Base-by-base conservation (phyloP, 2,797 vertebrate species). In the Gouania willdenowi region DNA sequence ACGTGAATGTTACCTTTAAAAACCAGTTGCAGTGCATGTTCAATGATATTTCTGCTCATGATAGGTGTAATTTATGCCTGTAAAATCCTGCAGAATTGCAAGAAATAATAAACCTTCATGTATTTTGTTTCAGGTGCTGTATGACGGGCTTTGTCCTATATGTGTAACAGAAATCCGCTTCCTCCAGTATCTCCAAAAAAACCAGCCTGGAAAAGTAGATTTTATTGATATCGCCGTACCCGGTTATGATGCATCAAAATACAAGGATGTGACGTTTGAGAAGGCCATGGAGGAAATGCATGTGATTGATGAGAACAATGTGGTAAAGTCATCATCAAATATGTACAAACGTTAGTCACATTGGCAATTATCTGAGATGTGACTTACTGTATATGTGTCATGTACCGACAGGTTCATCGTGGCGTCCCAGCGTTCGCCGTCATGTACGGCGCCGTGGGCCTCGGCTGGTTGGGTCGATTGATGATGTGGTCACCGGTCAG, bases 281-380 rank as follows among this genome's bases (percentile, higher is more conserved):
- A 81, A 61, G 68, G 83, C 84, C 29, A 84, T 86, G 83, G 74
- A 74, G 12, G 77, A 83, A 63, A 86, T 88, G 84, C 81, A 84
- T 19, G 82, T 82, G 34, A 85, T 87, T 33, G 81, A 88, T 53
- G 59, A 75, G 40, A 67, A 76, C 25, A 55, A 77, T 10, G 3
- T 66, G 81, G 81, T 82, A 41, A 55, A 19, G 0, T 20, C 8
- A 1, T 8, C 1, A 9, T 20, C 3, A 2, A 1, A n/a, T n/a
- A n/a, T n/a, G n/a, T n/a, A n/a, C n/a, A n/a, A 19, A 5, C 19
- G 6, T 1, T 6, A 6, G 4, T 20, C 19, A n/a, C n/a, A n/a
- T n/a, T n/a, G n/a, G 9, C 5, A 22, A 16, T 26, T 5, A 29
- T 8, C 8, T 5, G 2, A n/a, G 27, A 14, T 32, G 7, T 10